Conservation (phyloP, 2,888 invertebrate species). For the Tribolium freemani region DNA sequence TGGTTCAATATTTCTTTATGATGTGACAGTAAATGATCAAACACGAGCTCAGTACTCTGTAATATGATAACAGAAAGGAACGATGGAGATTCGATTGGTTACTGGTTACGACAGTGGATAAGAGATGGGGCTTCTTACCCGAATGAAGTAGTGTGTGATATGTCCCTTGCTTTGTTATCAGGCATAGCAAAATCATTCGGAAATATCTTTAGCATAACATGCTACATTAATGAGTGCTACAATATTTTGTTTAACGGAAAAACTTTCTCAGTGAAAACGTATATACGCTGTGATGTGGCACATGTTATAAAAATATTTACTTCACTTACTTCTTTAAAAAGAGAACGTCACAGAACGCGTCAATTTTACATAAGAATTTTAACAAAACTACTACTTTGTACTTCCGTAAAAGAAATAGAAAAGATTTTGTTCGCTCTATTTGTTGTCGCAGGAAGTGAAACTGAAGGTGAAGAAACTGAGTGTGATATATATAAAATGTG, state of each 20-base stretch:
- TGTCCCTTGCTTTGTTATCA: conserved; percentile 39
- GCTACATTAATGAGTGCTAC: background rate
- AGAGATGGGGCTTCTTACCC: conserved; percentile 37
- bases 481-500: conserved; percentile 21
- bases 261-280: background rate
- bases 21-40: conserved; percentile 38
- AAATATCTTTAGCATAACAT: background rate
- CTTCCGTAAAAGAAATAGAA: background rate
- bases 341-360: conserved; percentile 13
- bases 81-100: conserved; percentile 27
- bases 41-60: conserved; percentile 40
- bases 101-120: conserved; percentile 40
- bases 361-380: conserved; percentile 22
- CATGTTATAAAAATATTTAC: conserved; percentile 36
- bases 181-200: background rate
- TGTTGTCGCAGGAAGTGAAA: conserved; percentile 15
- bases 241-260: background rate
- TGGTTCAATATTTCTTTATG: conserved; percentile 40
- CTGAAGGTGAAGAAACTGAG: conserved; percentile 2
- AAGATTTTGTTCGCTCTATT: conserved; percentile 6
- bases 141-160: conserved; percentile 37
- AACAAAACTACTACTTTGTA: conserved; percentile 6
- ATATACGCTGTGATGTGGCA: conserved; percentile 39
- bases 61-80: conserved; percentile 44
- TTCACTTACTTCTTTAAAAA: conserved; percentile 27